Evolutionary conservation across 2,888 invertebrate species (phyloP).

Genomic region (Eustalomyia histrio): DNA sequence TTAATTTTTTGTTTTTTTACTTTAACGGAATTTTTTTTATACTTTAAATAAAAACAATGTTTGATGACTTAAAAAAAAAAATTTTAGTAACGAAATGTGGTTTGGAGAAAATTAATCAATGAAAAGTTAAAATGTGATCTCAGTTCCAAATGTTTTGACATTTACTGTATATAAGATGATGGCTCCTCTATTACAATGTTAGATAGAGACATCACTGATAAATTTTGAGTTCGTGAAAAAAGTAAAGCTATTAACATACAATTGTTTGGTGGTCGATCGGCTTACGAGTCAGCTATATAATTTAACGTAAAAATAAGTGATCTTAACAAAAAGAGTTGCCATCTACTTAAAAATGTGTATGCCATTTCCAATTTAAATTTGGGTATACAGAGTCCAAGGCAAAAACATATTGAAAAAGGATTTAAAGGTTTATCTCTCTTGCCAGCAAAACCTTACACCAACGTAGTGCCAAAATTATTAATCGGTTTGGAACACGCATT

Average conservation of each 20-base stretch:
- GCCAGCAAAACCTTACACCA: slow-evolving; percentile 28
- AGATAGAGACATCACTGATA: slow-evolving; percentile 9
- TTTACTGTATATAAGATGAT: slow-evolving; percentile 25
- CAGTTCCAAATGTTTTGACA: too few relatives aligned
- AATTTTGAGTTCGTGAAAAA: slow-evolving; percentile 10
- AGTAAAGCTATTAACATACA: slow-evolving; percentile 12
- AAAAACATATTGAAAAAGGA: slow-evolving; percentile 12
- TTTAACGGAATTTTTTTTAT: too few relatives aligned
- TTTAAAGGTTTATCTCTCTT: slow-evolving; percentile 1
- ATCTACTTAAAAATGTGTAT: slow-evolving; percentile 40
- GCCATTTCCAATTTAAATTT: slow-evolving; percentile 39
- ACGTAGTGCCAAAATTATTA: slow-evolving; percentile 43
- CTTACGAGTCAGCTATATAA: background rate
- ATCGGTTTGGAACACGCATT: slow-evolving; percentile 57
- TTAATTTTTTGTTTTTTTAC: too few relatives aligned
- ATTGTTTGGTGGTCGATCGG: slow-evolving; percentile 21
- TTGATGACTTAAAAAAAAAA: too few relatives aligned
- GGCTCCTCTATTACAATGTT: slow-evolving; percentile 23
- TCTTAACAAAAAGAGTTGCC: slow-evolving; percentile 1
- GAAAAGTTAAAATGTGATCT: too few relatives aligned
- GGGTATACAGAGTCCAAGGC: slow-evolving; percentile 42
- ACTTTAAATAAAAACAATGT: too few relatives aligned
- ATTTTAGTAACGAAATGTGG: too few relatives aligned
- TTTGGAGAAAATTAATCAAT: too few relatives aligned
- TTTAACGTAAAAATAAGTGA: slow-evolving; percentile 33